Percentiles rank a stretch among this genome's conserved stretches.
Evolutionary conservation across 2,888 invertebrate species (phyloP).

Genomic region (Brachycybe producta): DNA sequence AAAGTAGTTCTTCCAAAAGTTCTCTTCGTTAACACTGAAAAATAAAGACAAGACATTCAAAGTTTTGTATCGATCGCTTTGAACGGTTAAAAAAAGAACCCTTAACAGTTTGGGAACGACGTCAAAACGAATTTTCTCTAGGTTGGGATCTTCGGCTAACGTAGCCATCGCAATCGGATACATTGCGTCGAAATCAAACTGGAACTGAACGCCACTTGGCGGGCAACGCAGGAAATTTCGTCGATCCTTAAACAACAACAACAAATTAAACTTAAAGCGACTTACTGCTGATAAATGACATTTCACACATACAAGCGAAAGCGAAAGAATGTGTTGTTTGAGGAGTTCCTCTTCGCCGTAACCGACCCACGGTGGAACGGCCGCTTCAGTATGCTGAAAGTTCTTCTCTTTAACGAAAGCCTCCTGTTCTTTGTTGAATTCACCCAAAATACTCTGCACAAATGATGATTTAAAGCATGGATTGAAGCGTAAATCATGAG

Average conservation of each 20-base stretch:
- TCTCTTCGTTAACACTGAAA: slow-evolving; percentile 75
- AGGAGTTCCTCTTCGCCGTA: slow-evolving; percentile 86
- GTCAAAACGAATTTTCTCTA: slow-evolving; percentile 97
- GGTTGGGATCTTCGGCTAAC: slow-evolving; percentile 85
- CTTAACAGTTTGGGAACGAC: slow-evolving; percentile 98
- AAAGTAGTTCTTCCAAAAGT: slow-evolving; percentile 99
- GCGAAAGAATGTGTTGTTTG: slow-evolving; percentile 86
- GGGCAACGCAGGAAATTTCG: slow-evolving; percentile 96
- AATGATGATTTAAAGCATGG: slow-evolving; percentile 1
- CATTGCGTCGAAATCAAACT: slow-evolving; percentile 84
- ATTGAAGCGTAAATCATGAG: not conserved
- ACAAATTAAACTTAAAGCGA: slow-evolving; percentile 1
- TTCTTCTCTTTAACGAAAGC: slow-evolving; percentile 83
- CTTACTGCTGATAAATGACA: not conserved
- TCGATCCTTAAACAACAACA: slow-evolving; percentile 53
- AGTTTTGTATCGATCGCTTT: not conserved
- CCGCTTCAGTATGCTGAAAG: slow-evolving; percentile 39
- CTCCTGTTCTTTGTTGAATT: slow-evolving; percentile 93
- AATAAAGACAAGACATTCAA: slow-evolving; percentile 8
- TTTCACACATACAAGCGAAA: slow-evolving; percentile 66
- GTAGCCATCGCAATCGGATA: slow-evolving; percentile 89
- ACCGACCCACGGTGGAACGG: slow-evolving; percentile 82
- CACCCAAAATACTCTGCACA: slow-evolving; percentile 79
- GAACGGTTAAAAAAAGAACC: slow-evolving; percentile 3
- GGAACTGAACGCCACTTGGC: slow-evolving; percentile 86